Percentiles rank a stretch among this genome's conserved stretches.
Evolutionary conservation across 2,113 vertebrate genomes (phyloP).

Genomic region (Loxodonta africana): DNA sequence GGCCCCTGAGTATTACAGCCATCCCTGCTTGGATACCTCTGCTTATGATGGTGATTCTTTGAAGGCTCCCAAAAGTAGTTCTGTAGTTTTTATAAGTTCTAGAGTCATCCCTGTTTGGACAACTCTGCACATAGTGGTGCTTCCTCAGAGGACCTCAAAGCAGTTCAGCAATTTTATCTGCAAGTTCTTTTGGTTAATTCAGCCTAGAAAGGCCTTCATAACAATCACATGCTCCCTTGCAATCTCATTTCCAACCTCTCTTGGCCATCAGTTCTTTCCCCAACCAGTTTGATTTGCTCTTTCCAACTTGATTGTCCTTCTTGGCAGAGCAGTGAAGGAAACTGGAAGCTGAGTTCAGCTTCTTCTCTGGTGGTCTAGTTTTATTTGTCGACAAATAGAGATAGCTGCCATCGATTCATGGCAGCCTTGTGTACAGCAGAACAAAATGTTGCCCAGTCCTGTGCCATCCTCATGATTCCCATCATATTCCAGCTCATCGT

Average conservation of each 20-base stretch:
- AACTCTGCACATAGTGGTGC: accelerated
- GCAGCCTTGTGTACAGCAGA: background rate
- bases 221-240: background rate
- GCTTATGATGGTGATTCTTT: background rate
- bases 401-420: background rate
- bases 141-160: background rate
- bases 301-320: background rate
- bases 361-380: background rate
- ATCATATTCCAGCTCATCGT: background rate
- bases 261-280: background rate
- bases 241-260: background rate
- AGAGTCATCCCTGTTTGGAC: background rate
- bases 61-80: background rate
- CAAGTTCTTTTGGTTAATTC: background rate
- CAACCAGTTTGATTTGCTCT: background rate
- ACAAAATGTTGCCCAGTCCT: background rate
- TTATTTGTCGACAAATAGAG: background rate
- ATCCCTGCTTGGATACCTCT: background rate
- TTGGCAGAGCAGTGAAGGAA: background rate
- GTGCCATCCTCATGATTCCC: background rate
- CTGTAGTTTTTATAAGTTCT: background rate
- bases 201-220: background rate
- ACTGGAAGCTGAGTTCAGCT: background rate
- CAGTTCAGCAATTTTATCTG: background rate
- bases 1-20: background rate